Conservation (phyloP, 2,888 invertebrate species). For the Erynnis tages region DNA sequence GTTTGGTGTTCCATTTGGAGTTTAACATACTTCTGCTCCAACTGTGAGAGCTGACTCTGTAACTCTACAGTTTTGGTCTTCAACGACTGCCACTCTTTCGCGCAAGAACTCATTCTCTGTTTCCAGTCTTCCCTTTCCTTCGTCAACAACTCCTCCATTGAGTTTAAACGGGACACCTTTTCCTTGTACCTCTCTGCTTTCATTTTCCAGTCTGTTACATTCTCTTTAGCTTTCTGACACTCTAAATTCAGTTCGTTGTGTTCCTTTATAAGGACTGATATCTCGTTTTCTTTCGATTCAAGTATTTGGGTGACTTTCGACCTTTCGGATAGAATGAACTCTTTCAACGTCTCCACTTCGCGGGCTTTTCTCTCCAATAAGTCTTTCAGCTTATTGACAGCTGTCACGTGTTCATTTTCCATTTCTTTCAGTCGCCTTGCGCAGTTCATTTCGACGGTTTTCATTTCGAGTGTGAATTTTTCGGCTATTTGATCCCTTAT, state of each 20-base stretch:
- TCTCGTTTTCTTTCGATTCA: slow-evolving; percentile 75
- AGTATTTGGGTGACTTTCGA: slow-evolving; percentile 74
- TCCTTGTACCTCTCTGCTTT: slow-evolving; percentile 67
- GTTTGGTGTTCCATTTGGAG: slow-evolving; percentile 67
- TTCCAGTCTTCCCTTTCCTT: slow-evolving; percentile 67
- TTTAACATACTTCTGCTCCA: slow-evolving; percentile 60
- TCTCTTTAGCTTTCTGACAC: slow-evolving; percentile 61
- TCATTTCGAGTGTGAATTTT: slow-evolving; percentile 83
- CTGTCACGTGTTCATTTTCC: slow-evolving; percentile 71
- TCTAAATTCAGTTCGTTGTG: slow-evolving; percentile 63
- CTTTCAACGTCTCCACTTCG: slow-evolving; percentile 76
- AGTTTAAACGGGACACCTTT: slow-evolving; percentile 53
- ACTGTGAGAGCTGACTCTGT: slow-evolving; percentile 65
- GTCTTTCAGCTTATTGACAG: slow-evolving; percentile 70
- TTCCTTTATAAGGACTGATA: slow-evolving; percentile 69
- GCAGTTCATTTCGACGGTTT: slow-evolving; percentile 79
- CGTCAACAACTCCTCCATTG: slow-evolving; percentile 60
- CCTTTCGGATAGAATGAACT: slow-evolving; percentile 76
- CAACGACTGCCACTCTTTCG: slow-evolving; percentile 61
- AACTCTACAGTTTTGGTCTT: slow-evolving; percentile 66
- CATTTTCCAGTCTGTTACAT: slow-evolving; percentile 56
- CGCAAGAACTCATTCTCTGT: slow-evolving; percentile 49
- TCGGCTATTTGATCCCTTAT: slow-evolving; percentile 86
- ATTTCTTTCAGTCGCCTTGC: slow-evolving; percentile 72
- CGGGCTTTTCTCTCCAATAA: slow-evolving; percentile 75